Evolutionary conservation across 2,113 vertebrate genomes (phyloP).

Genomic region (Malurus alboscapulatus): DNA sequence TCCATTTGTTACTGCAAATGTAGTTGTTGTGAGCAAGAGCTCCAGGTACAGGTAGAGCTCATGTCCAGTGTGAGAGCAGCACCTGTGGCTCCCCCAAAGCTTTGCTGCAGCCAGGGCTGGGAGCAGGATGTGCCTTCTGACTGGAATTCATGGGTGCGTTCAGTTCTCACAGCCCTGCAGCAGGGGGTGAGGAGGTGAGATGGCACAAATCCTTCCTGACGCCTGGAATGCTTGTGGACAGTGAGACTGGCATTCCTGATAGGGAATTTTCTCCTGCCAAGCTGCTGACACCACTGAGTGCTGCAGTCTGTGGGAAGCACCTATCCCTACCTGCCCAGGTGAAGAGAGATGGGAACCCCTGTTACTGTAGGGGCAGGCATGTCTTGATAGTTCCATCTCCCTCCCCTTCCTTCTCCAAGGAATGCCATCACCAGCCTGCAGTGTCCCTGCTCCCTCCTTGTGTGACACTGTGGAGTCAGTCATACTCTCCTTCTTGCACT

Average conservation of each 20-base stretch:
- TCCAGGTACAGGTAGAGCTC: rapidly evolving
- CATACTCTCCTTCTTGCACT: not conserved
- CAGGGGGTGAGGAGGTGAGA: rapidly evolving
- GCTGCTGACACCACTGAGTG: rapidly evolving
- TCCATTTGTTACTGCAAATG: not conserved
- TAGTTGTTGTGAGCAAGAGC: not conserved
- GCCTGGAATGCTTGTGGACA: not conserved
- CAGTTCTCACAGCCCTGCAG: not conserved
- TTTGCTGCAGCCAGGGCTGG: not conserved
- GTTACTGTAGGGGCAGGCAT: not conserved
- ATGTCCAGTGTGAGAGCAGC: not conserved
- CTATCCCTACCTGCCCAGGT: not conserved
- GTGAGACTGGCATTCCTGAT: not conserved
- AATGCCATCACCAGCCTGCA: not conserved
- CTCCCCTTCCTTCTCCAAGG: not conserved
- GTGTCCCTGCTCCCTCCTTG: not conserved
- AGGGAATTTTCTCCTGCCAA: not conserved
- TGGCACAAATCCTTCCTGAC: not conserved
- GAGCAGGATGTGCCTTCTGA: not conserved
- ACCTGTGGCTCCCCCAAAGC: not conserved
- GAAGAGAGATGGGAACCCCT: not conserved
- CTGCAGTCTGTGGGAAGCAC: not conserved
- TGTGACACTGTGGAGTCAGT: not conserved
- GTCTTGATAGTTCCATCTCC: not conserved
- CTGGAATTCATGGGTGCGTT: not conserved